Conservation (phyloP, 2,797 vertebrate species). For the Paratrypauchen microcephalus region DNA sequence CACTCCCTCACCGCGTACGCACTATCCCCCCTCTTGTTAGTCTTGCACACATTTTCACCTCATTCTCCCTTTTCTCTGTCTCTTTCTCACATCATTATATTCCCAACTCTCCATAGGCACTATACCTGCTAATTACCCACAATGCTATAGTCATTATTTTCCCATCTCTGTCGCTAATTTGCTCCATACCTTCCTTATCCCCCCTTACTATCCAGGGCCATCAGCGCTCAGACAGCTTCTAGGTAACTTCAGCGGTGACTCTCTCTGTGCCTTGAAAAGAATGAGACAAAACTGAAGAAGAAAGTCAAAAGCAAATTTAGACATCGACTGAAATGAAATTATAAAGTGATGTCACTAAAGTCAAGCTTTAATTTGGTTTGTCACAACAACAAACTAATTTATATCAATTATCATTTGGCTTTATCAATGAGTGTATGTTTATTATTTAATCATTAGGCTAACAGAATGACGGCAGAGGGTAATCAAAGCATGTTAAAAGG, state of each 20-base stretch:
- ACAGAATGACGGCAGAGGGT: slow-evolving; percentile 58
- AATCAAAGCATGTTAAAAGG: slow-evolving; percentile 57
- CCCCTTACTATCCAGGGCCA: slow-evolving; percentile 53
- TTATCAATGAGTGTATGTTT: slow-evolving; percentile 64
- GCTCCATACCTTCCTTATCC: slow-evolving; percentile 62
- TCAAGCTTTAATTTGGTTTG: slow-evolving; percentile 59
- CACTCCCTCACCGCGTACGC: slow-evolving; percentile 14
- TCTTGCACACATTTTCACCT: slow-evolving; percentile 65
- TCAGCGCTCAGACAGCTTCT: slow-evolving; percentile 69
- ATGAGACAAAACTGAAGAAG: slow-evolving; percentile 49
- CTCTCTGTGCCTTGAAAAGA: slow-evolving; percentile 48
- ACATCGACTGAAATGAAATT: slow-evolving; percentile 67
- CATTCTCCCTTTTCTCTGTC: slow-evolving; percentile 70
- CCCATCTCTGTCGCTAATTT: slow-evolving; percentile 73
- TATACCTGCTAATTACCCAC: slow-evolving; percentile 77
- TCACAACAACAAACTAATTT: slow-evolving; percentile 42
- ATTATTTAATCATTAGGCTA: slow-evolving; percentile 73
- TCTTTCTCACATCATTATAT: slow-evolving; percentile 79
- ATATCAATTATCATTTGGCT: slow-evolving; percentile 62
- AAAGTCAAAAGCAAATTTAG: slow-evolving; percentile 42
- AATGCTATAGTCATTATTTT: slow-evolving; percentile 75
- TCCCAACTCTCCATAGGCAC: slow-evolving; percentile 74
- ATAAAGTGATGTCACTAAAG: slow-evolving; percentile 62
- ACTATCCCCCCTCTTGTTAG: slow-evolving; percentile 51
- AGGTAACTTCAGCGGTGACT: slow-evolving; percentile 56